Evolutionary conservation across 2,797 vertebrate species (phyloP).

Genomic region (Petrocephalus sullivani): DNA sequence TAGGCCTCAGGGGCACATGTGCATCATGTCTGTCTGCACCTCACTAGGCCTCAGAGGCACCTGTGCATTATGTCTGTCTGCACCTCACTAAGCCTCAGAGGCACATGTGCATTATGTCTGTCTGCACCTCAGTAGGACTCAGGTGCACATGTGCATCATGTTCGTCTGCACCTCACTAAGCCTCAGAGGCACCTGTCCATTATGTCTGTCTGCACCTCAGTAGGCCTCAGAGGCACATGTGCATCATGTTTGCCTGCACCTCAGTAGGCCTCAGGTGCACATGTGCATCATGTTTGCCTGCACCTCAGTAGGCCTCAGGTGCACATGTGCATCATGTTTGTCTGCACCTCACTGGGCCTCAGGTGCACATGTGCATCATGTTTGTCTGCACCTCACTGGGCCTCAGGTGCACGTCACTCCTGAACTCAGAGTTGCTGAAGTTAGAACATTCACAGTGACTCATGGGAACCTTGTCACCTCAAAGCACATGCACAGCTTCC

Average conservation of each 20-base stretch:
- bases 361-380: not conserved
- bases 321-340: not conserved
- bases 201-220: not conserved
- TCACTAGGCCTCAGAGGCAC: not conserved
- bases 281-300: not conserved
- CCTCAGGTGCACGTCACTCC: not conserved
- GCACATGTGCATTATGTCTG: not conserved
- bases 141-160: too few species aligned
- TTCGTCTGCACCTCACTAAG: too few species aligned
- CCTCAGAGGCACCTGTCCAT: not conserved
- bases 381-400: not conserved
- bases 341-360: not conserved
- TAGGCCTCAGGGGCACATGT: not conserved
- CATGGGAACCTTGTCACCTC: not conserved
- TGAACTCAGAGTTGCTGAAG: not conserved
- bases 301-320: not conserved
- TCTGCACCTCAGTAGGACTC: not conserved
- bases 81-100: too few species aligned
- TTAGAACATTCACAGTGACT: not conserved
- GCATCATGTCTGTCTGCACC: not conserved
- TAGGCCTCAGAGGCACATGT: not conserved
- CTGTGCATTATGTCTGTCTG: too few species aligned
- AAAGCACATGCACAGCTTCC: not conserved
- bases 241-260: too few species aligned
- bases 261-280: not conserved